phyloP scores from a whole-genome alignment of 2,888 invertebrate genomes.

The Geotrupes spiniger region DNA sequence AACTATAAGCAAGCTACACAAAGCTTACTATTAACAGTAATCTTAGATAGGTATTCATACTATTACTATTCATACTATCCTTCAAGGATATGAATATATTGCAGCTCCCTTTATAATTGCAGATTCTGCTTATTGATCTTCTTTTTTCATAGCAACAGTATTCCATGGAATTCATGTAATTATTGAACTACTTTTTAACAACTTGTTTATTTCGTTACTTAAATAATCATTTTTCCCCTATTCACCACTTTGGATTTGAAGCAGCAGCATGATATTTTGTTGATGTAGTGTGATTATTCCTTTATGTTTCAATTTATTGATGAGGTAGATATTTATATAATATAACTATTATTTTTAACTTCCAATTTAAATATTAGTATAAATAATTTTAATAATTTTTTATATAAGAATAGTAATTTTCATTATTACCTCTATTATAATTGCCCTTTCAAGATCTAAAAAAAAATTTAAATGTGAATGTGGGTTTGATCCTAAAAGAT shows the following conservation, averaged over 20 bases:
- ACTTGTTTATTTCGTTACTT: conserved; percentile 54
- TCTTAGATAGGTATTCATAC: conserved; percentile 66
- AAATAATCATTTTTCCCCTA: conserved; percentile 53
- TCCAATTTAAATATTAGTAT: conserved; percentile 61
- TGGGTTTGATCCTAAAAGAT: conserved; percentile 57
- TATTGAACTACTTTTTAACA: conserved; percentile 57
- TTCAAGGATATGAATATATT: conserved; percentile 69
- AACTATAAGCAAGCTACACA: conserved; percentile 51
- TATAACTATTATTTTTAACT: conserved; percentile 69
- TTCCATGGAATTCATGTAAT: conserved; percentile 74
- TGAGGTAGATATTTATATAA: conserved; percentile 68
- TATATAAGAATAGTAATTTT: conserved; percentile 44
- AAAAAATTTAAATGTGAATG: conserved; percentile 65
- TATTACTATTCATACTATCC: too few species aligned
- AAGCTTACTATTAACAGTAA: conserved; percentile 55
- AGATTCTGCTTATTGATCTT: conserved; percentile 64
- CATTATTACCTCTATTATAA: conserved; percentile 52
- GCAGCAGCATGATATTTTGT: conserved; percentile 67
- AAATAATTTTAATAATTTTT: conserved; percentile 55
- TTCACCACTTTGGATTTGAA: conserved; percentile 65
- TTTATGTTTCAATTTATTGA: conserved; percentile 67
- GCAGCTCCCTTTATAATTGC: conserved; percentile 60
- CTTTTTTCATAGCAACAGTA: conserved; percentile 71
- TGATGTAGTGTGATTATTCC: conserved; percentile 60
- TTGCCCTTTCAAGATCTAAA: conserved; percentile 56